Evolutionary conservation across 2,113 vertebrate genomes (phyloP), one percentile per base, ranked within the genome.

Genomic region (Bettongia penicillata): DNA sequence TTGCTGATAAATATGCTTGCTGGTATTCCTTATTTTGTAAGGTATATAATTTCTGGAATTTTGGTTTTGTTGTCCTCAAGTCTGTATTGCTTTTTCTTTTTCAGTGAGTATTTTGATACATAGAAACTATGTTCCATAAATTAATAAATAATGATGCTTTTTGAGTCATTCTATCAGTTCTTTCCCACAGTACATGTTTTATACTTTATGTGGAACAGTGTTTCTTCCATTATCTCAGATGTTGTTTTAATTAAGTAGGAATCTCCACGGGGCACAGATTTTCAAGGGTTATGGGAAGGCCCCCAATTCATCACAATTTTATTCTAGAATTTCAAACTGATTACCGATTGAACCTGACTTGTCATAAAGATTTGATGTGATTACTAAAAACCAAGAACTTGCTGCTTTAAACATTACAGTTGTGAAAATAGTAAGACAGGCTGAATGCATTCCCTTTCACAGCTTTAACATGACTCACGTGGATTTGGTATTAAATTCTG

Each of bases 181-280:
- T 84, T 84, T 84, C 6, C 68, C 68, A 84, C 68, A 84, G 68
- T 84, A 77, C 43, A 6, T 22, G 2, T 84, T 77, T 77, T 84
- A 22, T 84, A 84, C 3, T 84, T 84, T 22, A 16, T 43, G 37
- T 22, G 16, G 68, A 92, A 1, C 31, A 48, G 0, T 2, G 94
- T 94, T 96, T 92, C 53, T 92, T 92, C 6, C 28, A 94, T 91
- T 95, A 95, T 47, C 8, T 94, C 52, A 93, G 49, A 93, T 52
- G 8, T 26, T 0, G 52, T 94, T 97, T 96, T 90, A 90, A 49
- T 94, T 92, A 90, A 0, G 2, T 2, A 37, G 51, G 2, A 93
- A 48, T 3, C 48, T 92, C 91, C 37, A n/a, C 37, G 31, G 61
- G 61, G 31, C 37, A 77, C 53, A 26, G 0, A 95, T 90, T 94